These are phyloP conservation scores for Trachurus trachurus DNA, from an alignment of 2,797 vertebrate species.

Conservation along the genomic window DNA sequence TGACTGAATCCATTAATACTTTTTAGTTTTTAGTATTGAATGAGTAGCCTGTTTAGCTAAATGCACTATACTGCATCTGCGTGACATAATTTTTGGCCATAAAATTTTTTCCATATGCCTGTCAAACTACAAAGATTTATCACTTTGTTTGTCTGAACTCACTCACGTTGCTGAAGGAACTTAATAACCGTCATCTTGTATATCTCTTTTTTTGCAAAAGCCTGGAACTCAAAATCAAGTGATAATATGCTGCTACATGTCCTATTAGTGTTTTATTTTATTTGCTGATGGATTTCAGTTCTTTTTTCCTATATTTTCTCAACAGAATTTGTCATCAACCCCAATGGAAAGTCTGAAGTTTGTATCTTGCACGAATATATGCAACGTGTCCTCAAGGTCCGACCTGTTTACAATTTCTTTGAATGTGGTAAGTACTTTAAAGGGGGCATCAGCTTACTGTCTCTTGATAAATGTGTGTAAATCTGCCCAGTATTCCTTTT, in stretches of 20 bases:
- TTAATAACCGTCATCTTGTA: neutral
- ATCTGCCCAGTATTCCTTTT: neutral
- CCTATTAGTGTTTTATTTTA: too few relatives aligned
- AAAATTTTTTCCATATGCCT: neutral
- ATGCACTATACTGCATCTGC: too few relatives aligned
- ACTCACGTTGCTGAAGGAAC: neutral
- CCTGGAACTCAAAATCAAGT: neutral
- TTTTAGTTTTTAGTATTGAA: too few relatives aligned
- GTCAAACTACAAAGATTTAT: neutral
- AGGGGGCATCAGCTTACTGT: neutral
- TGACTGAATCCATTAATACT: neutral
- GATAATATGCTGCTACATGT: too few relatives aligned
- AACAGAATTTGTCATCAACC: conserved; percentile 99
- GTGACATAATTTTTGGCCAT: too few relatives aligned
- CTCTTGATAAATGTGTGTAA: neutral
- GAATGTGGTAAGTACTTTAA: conserved; percentile 96
- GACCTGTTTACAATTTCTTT: conserved; percentile 99
- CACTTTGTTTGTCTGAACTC: neutral
- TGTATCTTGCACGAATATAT: conserved; percentile 99
- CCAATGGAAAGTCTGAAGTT: conserved; percentile 99
- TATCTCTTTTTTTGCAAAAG: neutral
- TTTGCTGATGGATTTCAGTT: conserved; percentile 1
- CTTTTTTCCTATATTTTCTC: conserved; percentile 28
- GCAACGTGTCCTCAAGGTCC: conserved; percentile 99
- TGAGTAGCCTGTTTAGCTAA: neutral